phyloP scores from a whole-genome alignment of 2,113 vertebrate species.

The Thamnaconus septentrionalis region DNA sequence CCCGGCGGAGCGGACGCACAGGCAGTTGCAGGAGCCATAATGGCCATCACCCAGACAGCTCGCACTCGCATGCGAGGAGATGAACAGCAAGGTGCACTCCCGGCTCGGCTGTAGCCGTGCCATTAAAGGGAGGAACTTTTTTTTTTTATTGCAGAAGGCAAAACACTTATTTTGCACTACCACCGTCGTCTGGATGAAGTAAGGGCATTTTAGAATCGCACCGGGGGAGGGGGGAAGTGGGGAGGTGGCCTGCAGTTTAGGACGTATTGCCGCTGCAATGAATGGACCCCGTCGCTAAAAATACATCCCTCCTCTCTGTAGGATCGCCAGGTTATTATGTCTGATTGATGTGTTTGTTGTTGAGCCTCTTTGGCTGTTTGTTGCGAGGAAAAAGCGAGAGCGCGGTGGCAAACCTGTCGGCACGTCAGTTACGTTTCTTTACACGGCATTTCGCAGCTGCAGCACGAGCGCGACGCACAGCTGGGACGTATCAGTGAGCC shows the following conservation, averaged over 20 bases:
- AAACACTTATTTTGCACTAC: slow-evolving; percentile 62
- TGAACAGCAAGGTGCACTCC: slow-evolving; percentile 70
- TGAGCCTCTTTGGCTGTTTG: background rate
- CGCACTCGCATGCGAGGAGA: slow-evolving; percentile 49
- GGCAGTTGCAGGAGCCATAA: slow-evolving; percentile 67
- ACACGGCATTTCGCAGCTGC: slow-evolving; percentile 29
- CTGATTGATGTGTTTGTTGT: slow-evolving; percentile 52
- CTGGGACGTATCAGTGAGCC: slow-evolving; percentile 8
- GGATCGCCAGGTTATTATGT: slow-evolving; percentile 37
- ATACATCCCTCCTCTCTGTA: slow-evolving; percentile 29
- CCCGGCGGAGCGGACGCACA: slow-evolving; percentile 65
- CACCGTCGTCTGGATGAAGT: slow-evolving; percentile 57
- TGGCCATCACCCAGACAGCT: slow-evolving; percentile 75
- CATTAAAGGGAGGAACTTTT: slow-evolving; percentile 66
- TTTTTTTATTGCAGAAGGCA: slow-evolving; percentile 68
- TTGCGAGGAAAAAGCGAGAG: background rate
- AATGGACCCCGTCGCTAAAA: slow-evolving; percentile 45
- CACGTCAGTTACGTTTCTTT: slow-evolving; percentile 32
- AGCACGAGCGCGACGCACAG: slow-evolving; percentile 16
- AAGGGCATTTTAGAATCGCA: slow-evolving; percentile 66
- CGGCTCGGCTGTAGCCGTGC: slow-evolving; percentile 42
- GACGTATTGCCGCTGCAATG: slow-evolving; percentile 51
- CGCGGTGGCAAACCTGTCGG: slow-evolving; percentile 20
- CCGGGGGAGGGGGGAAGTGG: slow-evolving; percentile 53
- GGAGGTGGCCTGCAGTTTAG: slow-evolving; percentile 27